phyloP scores from a whole-genome alignment of 2,797 vertebrate genomes.

The Falco naumanni region DNA sequence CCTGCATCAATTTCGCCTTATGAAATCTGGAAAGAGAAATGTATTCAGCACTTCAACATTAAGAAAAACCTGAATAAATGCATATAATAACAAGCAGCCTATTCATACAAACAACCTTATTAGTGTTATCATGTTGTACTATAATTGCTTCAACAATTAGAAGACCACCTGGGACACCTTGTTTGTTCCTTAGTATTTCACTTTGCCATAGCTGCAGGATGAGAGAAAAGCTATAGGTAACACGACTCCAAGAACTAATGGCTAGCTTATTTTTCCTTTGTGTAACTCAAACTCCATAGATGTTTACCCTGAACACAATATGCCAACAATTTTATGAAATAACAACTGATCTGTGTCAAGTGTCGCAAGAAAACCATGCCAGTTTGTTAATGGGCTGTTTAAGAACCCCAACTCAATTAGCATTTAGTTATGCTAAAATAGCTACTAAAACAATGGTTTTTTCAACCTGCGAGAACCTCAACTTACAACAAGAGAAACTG shows the following conservation, averaged over 20 bases:
- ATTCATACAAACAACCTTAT: constrained; percentile 1
- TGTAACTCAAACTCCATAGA: not conserved
- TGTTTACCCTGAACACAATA: not conserved
- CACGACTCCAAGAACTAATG: not conserved
- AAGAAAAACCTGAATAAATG: not conserved
- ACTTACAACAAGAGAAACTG: not conserved
- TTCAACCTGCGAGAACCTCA: not conserved
- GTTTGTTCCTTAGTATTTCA: not conserved
- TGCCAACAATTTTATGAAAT: not conserved
- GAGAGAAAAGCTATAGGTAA: not conserved
- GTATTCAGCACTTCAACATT: not conserved
- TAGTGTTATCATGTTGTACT: not conserved
- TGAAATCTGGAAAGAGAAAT: not conserved
- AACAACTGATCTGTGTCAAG: not conserved
- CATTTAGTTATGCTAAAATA: not conserved
- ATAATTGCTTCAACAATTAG: constrained; percentile 45
- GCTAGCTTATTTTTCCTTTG: not conserved
- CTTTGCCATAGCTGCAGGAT: constrained; percentile 15
- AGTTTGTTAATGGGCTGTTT: not conserved
- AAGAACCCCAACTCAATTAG: not conserved
- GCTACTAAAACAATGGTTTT: not conserved
- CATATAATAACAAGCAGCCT: not conserved
- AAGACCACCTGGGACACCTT: constrained; percentile 22
- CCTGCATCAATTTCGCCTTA: not conserved
- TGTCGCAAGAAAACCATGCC: not conserved